Evolutionary conservation across 2,113 vertebrate species (phyloP), one percentile per base, ranked within the genome.

Genomic region (Lamprotornis superbus): DNA sequence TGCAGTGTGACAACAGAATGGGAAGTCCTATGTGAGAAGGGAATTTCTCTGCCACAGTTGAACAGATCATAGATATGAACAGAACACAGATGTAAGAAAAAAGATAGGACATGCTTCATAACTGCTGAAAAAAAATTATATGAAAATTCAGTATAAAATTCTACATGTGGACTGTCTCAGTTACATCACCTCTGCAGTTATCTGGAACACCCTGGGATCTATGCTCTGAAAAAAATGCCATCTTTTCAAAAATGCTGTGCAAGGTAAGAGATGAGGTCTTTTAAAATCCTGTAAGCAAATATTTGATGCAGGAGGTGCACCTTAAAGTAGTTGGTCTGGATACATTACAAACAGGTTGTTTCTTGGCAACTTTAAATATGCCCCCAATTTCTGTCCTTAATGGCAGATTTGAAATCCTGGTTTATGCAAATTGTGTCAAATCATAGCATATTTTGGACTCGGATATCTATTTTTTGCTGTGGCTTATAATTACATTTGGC

Each of bases 371-470:
- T 90, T 86, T 57, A 68, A 46, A 10, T 93, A 10, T 93, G 94
- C 49, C 92, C 94, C 73, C 64, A 46, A 79, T 96, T 96, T 40
- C 76, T 89, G 94, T 90, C 93, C 94, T 96, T 93, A 96, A 87
- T 60, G 93, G 33, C 67, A 88, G 82, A 83, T 92, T 90, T 87
- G 39, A 96, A 96, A 96, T 92, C 85, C 92, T 86, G 86, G 64
- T 90, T 94, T 86, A 89, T 94, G 86, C 83, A 83, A 93, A 94
- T 92, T 78, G 88, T 96, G 92, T 92, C 93, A 96, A 95, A 93
- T 90, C 68, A 23, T 28, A 95, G 85, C 18, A 16, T 93, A 95
- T 86, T 95, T 96, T 93, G 94, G 83, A 92, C 80, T 94, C 3
- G 0, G 44, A 52, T 77, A 77, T 5, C 90, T 96, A 90, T 93